A percentile compares a stretch with the other conserved stretches of the same genome.
phyloP scores from a whole-genome alignment of 1,140 invertebrate species.

The Drosophila parvula region DNA sequence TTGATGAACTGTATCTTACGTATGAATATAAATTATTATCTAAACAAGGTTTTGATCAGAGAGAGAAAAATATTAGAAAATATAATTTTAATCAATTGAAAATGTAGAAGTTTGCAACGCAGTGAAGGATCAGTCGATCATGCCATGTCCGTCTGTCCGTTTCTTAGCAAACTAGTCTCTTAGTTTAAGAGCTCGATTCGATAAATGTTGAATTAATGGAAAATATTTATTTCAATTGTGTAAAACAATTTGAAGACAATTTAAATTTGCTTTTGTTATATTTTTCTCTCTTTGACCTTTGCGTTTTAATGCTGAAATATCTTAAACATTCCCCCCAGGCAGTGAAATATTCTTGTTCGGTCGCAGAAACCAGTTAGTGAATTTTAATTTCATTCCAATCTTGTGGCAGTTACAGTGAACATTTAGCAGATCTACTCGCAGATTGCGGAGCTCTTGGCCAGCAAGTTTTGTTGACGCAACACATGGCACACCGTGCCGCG shows the following conservation, averaged over 20 bases:
- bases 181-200: too few species aligned
- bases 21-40: constrained; percentile 57
- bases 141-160: too few species aligned
- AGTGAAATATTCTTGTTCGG: constrained; percentile 33
- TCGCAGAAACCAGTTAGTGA: constrained; percentile 32
- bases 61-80: constrained; percentile 6
- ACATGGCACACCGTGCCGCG: constrained; percentile 70
- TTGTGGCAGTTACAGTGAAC: constrained; percentile 40
- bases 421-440: constrained; percentile 53
- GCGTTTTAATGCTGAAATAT: constrained; percentile 11
- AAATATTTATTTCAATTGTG: too few species aligned
- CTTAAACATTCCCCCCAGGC: not conserved
- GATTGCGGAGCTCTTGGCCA: constrained; percentile 41
- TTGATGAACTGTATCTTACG: constrained; percentile 52
- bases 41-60: constrained; percentile 1
- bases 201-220: too few species aligned
- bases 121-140: too few species aligned
- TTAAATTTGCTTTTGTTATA: not conserved
- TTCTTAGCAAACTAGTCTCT: too few species aligned
- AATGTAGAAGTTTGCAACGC: too few species aligned
- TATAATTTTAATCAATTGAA: not conserved
- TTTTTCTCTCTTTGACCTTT: constrained; percentile 8
- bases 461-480: constrained; percentile 59
- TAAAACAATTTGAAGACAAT: not conserved
- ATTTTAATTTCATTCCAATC: constrained; percentile 48